Evolutionary conservation across 2,113 vertebrate genomes (phyloP), one percentile per base, ranked within the genome.

Genomic region (Hylia prasina): DNA sequence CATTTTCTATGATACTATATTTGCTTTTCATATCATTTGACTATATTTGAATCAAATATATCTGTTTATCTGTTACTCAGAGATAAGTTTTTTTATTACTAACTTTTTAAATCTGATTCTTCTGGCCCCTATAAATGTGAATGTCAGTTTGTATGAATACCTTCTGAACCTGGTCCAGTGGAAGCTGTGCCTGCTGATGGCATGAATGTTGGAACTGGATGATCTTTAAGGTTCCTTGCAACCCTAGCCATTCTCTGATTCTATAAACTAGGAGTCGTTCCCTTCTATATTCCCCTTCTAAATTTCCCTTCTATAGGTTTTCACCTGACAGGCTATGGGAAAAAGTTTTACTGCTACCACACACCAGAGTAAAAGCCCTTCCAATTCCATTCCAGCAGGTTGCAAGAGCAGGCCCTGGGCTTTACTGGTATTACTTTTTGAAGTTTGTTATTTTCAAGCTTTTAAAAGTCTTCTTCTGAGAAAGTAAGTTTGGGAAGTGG

Each of bases 401-500:
- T 85, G 11, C 1, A 3, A 86, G 24, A 61, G 21, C 53, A 73
- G 44, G 30, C 30, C 58, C 10, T 8, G 5, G 13, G 18, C 39
- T 60, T n/a, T 45, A 89, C 77, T 60, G 57, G 19, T 88, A 48
- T 37, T 48, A 27, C 24, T 45, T 89, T 96, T 84, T 91, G 73
- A 57, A 61, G 90, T 85, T 86, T 79, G 56, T 88, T 9, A 69
- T 93, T 92, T 89, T 94, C 80, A 89, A 87, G 88, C 75, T 93
- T 94, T 91, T 85, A 89, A 96, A 94, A 88, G 83, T 96, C 96
- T 94, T 58, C 84, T 94, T 61, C 19, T 45, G 57, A 88, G 78
- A 97, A 98, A 97, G 94, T 97, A 96, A 97, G 97, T 98, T 95
- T 93, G 95, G 65, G 90, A 97, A 98, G 94, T 58, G 45, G 96